Conservation (phyloP, 2,888 invertebrate species). For the Sepiola atlantica region DNA sequence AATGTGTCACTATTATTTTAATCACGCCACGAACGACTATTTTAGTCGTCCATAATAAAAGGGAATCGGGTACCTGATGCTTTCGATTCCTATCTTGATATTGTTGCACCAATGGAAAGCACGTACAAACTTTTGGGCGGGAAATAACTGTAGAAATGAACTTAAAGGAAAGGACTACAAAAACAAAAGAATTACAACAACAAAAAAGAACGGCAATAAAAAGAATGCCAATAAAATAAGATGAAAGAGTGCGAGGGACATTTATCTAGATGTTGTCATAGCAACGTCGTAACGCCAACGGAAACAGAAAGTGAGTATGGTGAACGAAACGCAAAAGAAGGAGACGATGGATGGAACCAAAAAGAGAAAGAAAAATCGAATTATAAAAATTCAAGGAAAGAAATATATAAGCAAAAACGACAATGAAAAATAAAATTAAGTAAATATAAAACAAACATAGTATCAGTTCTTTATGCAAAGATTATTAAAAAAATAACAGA, state of each 20-base stretch:
- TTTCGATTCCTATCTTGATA: background rate
- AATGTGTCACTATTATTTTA: too few relatives aligned
- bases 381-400: background rate
- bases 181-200: background rate
- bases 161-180: background rate
- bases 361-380: background rate
- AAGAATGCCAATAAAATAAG: background rate
- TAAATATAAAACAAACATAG: background rate
- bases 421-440: background rate
- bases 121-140: background rate
- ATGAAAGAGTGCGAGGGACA: background rate
- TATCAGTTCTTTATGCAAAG: too few relatives aligned
- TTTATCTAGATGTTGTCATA: background rate
- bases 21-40: too few relatives aligned
- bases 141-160: background rate
- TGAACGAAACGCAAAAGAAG: background rate
- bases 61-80: too few relatives aligned
- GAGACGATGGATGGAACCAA: background rate
- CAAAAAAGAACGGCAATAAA: too few relatives aligned
- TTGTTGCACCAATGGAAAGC: background rate
- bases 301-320: background rate
- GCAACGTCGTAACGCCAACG: background rate
- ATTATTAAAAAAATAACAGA: too few relatives aligned
- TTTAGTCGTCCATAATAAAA: background rate
- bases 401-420: background rate